Evolutionary conservation across 2,113 vertebrate genomes (phyloP).

Genomic region (Oreochromis niloticus): DNA sequence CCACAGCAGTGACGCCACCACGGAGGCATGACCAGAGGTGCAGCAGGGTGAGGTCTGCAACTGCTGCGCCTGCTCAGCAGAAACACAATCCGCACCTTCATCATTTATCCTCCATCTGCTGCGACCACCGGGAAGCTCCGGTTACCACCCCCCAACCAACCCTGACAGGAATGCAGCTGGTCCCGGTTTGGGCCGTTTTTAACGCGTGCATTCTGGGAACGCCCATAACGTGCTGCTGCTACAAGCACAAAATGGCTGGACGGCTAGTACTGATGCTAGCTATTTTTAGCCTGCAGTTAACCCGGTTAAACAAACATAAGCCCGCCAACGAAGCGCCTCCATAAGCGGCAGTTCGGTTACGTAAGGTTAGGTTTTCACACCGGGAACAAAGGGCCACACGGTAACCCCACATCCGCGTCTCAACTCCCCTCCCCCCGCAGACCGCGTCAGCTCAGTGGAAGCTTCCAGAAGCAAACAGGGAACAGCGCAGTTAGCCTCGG

Average conservation of each 20-base stretch:
- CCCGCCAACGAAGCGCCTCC: neutral
- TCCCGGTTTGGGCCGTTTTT: too few relatives aligned
- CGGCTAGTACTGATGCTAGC: neutral
- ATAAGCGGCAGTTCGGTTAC: neutral
- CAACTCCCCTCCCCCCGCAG: neutral
- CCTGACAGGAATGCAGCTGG: neutral
- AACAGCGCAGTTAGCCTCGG: neutral
- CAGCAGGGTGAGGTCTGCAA: neutral
- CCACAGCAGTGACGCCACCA: neutral
- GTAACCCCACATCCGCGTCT: neutral
- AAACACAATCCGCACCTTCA: neutral
- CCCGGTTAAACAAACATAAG: neutral
- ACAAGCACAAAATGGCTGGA: neutral
- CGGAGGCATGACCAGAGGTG: neutral
- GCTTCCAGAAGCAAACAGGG: slow-evolving; percentile 43
- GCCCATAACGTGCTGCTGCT: neutral
- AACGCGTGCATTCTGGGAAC: neutral
- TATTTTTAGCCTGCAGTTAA: too few relatives aligned
- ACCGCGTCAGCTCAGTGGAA: slow-evolving; percentile 12
- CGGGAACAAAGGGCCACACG: neutral
- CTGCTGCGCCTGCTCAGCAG: neutral
- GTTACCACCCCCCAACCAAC: neutral
- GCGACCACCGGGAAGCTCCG: neutral
- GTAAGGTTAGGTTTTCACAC: neutral
- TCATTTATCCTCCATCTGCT: neutral